Evolutionary conservation across 2,888 invertebrate species (phyloP).

Genomic region (Andrena haemorrhoa): DNA sequence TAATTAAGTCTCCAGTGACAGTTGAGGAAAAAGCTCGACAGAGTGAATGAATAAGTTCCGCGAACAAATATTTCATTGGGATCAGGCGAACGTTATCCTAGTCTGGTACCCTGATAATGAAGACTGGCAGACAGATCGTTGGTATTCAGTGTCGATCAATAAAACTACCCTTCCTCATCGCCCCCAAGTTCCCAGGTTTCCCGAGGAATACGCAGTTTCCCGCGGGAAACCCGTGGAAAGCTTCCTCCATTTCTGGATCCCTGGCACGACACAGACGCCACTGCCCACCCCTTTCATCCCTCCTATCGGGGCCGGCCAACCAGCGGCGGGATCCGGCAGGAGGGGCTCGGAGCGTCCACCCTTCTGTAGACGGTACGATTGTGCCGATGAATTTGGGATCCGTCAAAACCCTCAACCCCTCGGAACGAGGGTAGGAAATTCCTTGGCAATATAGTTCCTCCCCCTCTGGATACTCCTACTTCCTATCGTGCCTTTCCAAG

Average conservation of each 20-base stretch:
- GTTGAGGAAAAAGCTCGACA: background rate
- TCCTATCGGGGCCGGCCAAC: slow-evolving; percentile 12
- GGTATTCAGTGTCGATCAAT: slow-evolving; percentile 72
- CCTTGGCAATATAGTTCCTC: background rate
- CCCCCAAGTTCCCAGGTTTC: slow-evolving; percentile 28
- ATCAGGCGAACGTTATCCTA: background rate
- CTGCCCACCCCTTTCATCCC: slow-evolving; percentile 14
- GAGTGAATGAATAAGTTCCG: background rate
- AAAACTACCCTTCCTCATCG: slow-evolving; percentile 56
- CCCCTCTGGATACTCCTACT: background rate
- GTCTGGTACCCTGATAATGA: too few relatives aligned
- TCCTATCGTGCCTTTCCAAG: background rate
- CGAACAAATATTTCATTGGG: background rate
- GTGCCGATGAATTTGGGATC: background rate
- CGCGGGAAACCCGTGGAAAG: slow-evolving; percentile 37
- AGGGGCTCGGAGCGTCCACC: slow-evolving; percentile 5
- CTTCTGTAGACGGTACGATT: background rate
- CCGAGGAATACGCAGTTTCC: slow-evolving; percentile 28
- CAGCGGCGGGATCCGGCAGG: slow-evolving; percentile 5
- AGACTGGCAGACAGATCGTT: slow-evolving; percentile 41
- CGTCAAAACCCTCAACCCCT: slow-evolving; percentile 1
- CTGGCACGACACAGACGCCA: slow-evolving; percentile 20
- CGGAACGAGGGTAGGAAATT: background rate
- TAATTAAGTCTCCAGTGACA: too few relatives aligned
- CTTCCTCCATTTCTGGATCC: slow-evolving; percentile 36